Base-by-base conservation (phyloP, 2,797 vertebrate species). In the Cetoscarus ocellatus region DNA sequence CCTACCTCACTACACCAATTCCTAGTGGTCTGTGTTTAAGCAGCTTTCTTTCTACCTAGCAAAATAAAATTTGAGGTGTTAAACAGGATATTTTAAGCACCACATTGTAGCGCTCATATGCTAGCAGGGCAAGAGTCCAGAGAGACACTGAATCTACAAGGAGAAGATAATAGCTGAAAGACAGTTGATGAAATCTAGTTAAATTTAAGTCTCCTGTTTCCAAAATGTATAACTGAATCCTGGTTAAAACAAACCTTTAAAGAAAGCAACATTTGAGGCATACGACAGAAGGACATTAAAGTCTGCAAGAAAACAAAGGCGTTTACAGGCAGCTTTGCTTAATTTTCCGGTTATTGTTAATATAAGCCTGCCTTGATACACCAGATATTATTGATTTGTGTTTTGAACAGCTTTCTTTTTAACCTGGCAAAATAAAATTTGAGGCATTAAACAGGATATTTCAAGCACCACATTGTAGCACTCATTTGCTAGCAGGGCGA, bases 401-500 rank as follows among this genome's bases (percentile, higher is more conserved):
- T 27, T 27, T 27, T 27, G 4, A 27, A 27, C 27, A 27, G 27
- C 27, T 27, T 27, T 27, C 27, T 27, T 27, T 27, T 2, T 27
- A 27, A 27, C 4, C 27, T 4, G 4, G 27, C 27, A 27, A 27
- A n/a, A 27, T 27, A 27, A 2, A 27, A 1, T 45, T 42, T 42
- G 8, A n/a, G 44, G 6, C 7, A 8, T 45, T 45, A 8, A 27
- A 27, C 4, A 4, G 27, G 27, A 27, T 27, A 27, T 27, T 27
- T 84, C 88, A 51, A 93, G 96, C 50, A 95, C 91, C 67, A 92
- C 65, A 6, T 92, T 85, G 74, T 94, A 94, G 0, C 90, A 91
- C 82, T 94, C 90, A 8, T 90, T 95, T 49, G 94, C 86, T 57
- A 93, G 82, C 18, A 94, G 74, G 5, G 93, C 94, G 60, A 94